Conservation (phyloP, 2,113 vertebrate species). For the Cacatua alba region DNA sequence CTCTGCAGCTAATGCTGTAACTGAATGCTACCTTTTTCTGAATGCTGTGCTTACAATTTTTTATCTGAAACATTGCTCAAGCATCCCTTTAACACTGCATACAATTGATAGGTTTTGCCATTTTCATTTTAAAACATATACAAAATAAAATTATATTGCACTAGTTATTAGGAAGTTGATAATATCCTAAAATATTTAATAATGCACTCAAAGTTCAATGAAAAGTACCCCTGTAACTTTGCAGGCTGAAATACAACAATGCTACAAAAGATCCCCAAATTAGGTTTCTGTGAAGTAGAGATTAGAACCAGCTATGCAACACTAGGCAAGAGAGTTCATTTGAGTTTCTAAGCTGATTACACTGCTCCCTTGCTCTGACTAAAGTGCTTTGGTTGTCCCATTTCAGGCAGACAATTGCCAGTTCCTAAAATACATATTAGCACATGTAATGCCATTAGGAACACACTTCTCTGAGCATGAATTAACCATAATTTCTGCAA, state of each 20-base stretch:
- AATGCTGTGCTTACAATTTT: neutral
- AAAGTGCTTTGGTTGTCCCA: neutral
- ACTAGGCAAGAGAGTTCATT: neutral
- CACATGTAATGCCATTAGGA: neutral
- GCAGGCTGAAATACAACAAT: neutral
- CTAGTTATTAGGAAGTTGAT: neutral
- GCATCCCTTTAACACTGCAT: neutral
- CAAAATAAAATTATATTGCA: conserved; percentile 7
- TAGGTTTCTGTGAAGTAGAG: neutral
- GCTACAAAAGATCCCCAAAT: neutral
- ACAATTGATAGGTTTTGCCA: neutral
- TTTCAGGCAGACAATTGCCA: neutral
- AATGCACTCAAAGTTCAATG: neutral
- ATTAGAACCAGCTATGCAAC: neutral
- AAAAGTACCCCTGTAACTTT: neutral
- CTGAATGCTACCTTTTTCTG: conserved; percentile 1
- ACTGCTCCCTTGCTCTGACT: neutral
- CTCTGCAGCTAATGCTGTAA: neutral
- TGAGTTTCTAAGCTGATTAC: neutral
- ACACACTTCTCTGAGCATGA: neutral
- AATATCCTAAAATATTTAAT: conserved; percentile 16
- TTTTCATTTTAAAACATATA: neutral
- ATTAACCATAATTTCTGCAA: neutral
- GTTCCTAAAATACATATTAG: neutral
- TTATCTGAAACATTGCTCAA: conserved; percentile 12